Evolutionary conservation across 2,888 invertebrate genomes (phyloP).

Genomic region (Lycocerus yunnanus): DNA sequence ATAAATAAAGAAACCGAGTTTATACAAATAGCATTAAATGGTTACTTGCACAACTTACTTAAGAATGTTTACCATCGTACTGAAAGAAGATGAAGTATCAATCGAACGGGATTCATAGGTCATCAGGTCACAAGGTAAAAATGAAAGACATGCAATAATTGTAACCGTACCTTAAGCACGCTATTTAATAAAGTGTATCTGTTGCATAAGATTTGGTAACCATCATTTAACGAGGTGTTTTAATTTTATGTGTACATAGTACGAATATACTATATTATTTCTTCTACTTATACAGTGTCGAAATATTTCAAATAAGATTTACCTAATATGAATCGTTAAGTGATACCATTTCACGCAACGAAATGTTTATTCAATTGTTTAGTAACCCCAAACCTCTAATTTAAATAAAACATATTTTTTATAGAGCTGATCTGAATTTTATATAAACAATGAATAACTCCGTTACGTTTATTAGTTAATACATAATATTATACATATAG

Average conservation of each 20-base stretch:
- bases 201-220: neutral
- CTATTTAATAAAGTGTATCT: neutral
- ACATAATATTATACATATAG: too few relatives aligned
- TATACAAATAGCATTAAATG: neutral
- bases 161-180: neutral
- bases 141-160: slow-evolving; percentile 6
- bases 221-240: neutral
- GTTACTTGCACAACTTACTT: slow-evolving; percentile 22
- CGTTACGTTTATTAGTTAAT: too few relatives aligned
- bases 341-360: neutral
- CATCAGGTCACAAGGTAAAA: slow-evolving; percentile 23
- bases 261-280: neutral
- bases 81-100: slow-evolving; percentile 13
- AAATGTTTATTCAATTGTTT: neutral
- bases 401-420: neutral
- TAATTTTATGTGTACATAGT: neutral
- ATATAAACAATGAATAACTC: neutral
- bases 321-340: neutral
- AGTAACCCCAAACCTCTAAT: neutral
- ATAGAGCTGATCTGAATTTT: neutral
- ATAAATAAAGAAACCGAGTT: neutral
- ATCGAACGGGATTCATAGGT: slow-evolving; percentile 23
- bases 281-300: neutral
- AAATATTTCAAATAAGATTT: neutral
- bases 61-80: slow-evolving; percentile 15